Evolutionary conservation across 2,113 vertebrate genomes (phyloP).

Genomic region (Sylvilagus bachmani): DNA sequence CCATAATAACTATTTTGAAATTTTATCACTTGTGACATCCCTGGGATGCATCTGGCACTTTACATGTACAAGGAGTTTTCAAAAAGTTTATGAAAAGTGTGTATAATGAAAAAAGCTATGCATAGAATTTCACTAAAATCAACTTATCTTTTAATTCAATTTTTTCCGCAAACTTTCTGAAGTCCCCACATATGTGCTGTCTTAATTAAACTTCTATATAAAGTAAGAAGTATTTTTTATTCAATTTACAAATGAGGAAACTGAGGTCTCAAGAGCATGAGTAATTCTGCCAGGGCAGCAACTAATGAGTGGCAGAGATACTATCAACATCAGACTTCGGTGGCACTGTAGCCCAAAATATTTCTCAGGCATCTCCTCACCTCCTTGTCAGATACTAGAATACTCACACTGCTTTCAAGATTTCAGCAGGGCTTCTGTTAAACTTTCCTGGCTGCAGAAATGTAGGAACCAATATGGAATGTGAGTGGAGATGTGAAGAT

Average conservation of each 20-base stretch:
- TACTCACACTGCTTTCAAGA: conserved; percentile 31
- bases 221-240: conserved; percentile 5
- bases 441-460: not conserved
- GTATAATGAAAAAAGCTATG: too few relatives aligned
- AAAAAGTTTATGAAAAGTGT: too few relatives aligned
- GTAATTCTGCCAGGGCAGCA: conserved; percentile 1
- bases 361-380: not conserved
- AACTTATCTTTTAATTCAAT: too few relatives aligned
- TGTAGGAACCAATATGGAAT: not conserved
- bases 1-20: not conserved
- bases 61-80: not conserved
- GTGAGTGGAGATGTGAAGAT: not conserved
- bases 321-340: not conserved
- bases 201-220: not conserved
- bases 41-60: not conserved
- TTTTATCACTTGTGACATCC: conserved; percentile 10
- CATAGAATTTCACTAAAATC: too few relatives aligned
- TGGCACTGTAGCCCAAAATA: not conserved
- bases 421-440: not conserved
- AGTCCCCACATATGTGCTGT: not conserved
- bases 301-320: not conserved
- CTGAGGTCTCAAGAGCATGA: not conserved
- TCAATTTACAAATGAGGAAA: not conserved
- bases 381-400: conserved; percentile 3
- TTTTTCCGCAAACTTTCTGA: too few relatives aligned